A percentile compares a stretch with the other conserved stretches of the same genome.
Conservation (phyloP, 2,888 invertebrate species). For the Oscheius onirici region DNA sequence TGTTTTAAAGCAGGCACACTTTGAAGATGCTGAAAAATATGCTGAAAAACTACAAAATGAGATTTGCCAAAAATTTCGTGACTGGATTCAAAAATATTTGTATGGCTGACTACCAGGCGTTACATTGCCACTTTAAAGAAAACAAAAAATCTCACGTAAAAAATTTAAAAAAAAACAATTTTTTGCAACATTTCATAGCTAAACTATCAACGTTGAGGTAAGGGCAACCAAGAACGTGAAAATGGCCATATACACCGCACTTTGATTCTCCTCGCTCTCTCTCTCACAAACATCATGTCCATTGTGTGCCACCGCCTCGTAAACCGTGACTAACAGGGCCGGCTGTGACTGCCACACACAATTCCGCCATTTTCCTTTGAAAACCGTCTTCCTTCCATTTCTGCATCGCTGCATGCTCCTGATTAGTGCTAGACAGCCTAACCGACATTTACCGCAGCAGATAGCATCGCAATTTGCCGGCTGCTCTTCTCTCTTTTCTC, state of each 20-base stretch:
- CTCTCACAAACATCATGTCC: conserved; percentile 17
- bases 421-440: background rate
- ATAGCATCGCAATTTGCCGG: conserved; percentile 5
- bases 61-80: too few relatives aligned
- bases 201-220: too few relatives aligned
- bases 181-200: too few relatives aligned
- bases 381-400: background rate
- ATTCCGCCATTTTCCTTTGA: background rate
- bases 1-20: too few relatives aligned
- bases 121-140: too few relatives aligned
- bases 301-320: conserved; percentile 20
- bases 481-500: background rate
- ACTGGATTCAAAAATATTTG: too few relatives aligned
- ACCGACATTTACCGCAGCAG: conserved; percentile 9
- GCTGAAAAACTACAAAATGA: too few relatives aligned
- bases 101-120: too few relatives aligned
- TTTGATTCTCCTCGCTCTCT: conserved; percentile 2
- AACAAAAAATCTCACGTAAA: too few relatives aligned
- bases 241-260: background rate
- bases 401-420: background rate
- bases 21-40: too few relatives aligned
- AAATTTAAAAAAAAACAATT: too few relatives aligned
- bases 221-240: too few relatives aligned
- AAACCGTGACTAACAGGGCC: conserved; percentile 24
- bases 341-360: conserved; percentile 1